Evolutionary conservation across 1,140 invertebrate genomes (phyloP), one percentile per base, ranked within the genome.

Genomic region (Halotydeus destructor): DNA sequence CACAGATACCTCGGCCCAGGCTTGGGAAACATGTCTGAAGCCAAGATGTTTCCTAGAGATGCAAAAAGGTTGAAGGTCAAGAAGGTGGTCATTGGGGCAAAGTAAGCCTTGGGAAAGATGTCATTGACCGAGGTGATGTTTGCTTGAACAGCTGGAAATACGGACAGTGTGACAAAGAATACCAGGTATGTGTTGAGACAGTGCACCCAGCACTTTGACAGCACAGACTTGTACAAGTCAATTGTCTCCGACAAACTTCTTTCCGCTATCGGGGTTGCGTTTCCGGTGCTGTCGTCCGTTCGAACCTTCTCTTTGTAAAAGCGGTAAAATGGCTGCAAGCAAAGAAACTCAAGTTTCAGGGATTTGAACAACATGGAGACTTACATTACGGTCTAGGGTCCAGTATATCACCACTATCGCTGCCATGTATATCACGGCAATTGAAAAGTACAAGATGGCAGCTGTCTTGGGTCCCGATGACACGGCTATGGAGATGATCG

Each of bases 1-100:
- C 74, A 72, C 6, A 97, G 58, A 60, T 69, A 84, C 50, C 70
- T 70, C 8, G 75, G 75, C 23, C 68, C 69, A 3, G 88, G 88
- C 71, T 75, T 80, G 57, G 72, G 70, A 35, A 76, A 60, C 43
- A 73, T 67, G 31, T 74, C 78, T 2, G 88, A 78, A 1, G 84
- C 60, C 0, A 84, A 60, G 33, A 75, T 69, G 56, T 84, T 94
- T 24, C 91, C 91, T 3, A 96, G 49, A 70, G 89, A 83, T 3
- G 91, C 88, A 51, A 73, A 80, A 2, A 88, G 54, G 56, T 96
- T 97, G 60, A 98, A 98, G 8, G 78, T 86, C 4, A 97, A 57
- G 61, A 88, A 97, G 55, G 86, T 93, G 31, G 78, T 78, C 2
- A 96, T 58, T 8, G 68, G 64, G 2, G 62, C 61, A 57, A 78